Percentiles rank a stretch among this genome's conserved stretches.
Conservation (phyloP, 1,140 invertebrate species). For the Penaeus vannamei region DNA sequence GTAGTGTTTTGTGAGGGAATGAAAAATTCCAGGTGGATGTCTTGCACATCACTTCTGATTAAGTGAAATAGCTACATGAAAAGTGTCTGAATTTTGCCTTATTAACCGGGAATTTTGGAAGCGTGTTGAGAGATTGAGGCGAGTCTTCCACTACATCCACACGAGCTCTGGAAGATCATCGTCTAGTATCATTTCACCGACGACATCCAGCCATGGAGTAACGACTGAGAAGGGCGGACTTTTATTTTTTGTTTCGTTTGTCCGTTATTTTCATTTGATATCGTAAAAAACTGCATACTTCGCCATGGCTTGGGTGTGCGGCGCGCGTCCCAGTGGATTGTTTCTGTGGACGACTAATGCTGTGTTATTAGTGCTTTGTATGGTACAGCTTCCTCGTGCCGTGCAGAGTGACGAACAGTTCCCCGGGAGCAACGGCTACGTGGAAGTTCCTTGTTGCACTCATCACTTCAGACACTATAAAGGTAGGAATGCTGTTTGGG, state of each 20-base stretch:
- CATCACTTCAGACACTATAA: slow-evolving; percentile 62
- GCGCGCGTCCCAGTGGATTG: slow-evolving; percentile 7
- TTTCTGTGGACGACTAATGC: not conserved
- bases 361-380: slow-evolving; percentile 26
- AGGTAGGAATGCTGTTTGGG: slow-evolving; percentile 9
- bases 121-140: slow-evolving; percentile 38
- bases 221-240: too few species aligned
- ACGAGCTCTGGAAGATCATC: slow-evolving; percentile 11
- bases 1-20: slow-evolving; percentile 48
- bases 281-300: too few species aligned
- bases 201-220: too few species aligned
- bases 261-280: too few species aligned
- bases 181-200: not conserved
- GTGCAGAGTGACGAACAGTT: slow-evolving; percentile 48
- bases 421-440: slow-evolving; percentile 48
- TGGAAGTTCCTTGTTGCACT: slow-evolving; percentile 60
- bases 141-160: not conserved
- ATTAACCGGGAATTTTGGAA: slow-evolving; percentile 46
- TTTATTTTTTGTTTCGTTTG: too few species aligned
- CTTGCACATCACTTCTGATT: not conserved
- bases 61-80: slow-evolving; percentile 16
- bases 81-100: slow-evolving; percentile 17
- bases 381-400: slow-evolving; percentile 13
- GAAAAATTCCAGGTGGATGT: slow-evolving; percentile 20
- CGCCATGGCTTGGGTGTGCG: slow-evolving; percentile 14